phyloP scores from a whole-genome alignment of 2,797 vertebrate species.

The Sardinella longiceps region DNA sequence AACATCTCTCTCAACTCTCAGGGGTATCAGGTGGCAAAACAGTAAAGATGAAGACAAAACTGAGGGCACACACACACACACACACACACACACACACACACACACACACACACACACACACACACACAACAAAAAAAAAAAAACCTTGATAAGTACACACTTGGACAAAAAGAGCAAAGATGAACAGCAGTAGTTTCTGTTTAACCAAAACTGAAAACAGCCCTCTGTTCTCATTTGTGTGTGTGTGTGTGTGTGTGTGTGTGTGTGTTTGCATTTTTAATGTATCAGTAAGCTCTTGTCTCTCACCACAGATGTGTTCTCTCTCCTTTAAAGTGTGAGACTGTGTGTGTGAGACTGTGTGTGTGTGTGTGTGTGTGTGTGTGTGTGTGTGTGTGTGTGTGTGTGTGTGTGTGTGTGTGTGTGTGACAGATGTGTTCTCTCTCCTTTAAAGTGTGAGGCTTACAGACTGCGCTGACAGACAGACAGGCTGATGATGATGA shows the following conservation, averaged over 20 bases:
- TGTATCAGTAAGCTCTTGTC: background rate
- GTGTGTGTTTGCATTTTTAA: background rate
- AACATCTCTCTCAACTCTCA: background rate
- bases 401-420: background rate
- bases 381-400: background rate
- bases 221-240: background rate
- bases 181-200: background rate
- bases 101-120: background rate
- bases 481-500: background rate
- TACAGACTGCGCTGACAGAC: background rate
- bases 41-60: background rate
- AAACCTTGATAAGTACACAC: background rate
- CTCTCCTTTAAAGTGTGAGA: background rate
- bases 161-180: background rate
- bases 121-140: background rate
- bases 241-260: background rate
- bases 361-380: background rate
- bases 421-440: background rate
- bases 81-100: conserved; percentile 1
- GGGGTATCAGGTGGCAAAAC: background rate
- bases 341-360: background rate
- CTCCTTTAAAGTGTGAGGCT: background rate
- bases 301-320: background rate
- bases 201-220: background rate
- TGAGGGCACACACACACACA: background rate